A percentile compares a stretch with the other conserved stretches of the same genome.
phyloP scores from a whole-genome alignment of 2,113 vertebrate genomes.

The Saguinus imperator region DNA sequence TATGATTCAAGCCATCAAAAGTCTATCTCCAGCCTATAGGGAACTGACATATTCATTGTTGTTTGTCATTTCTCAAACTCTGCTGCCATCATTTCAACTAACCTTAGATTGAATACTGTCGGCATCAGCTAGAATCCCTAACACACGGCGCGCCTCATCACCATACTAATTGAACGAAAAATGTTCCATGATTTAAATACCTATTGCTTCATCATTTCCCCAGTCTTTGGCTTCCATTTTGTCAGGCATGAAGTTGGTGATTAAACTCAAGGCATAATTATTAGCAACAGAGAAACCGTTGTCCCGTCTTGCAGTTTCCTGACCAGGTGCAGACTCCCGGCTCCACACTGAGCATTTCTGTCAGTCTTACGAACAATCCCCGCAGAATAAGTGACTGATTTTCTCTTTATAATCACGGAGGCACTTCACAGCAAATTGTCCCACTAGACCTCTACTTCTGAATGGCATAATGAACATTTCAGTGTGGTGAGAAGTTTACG shows the following conservation, averaged over 20 bases:
- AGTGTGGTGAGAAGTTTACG: conserved; percentile 75
- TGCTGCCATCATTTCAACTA: conserved; percentile 80
- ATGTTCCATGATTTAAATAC: conserved; percentile 88
- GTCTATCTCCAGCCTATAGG: conserved; percentile 73
- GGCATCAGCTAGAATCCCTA: conserved; percentile 83
- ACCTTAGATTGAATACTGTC: conserved; percentile 83
- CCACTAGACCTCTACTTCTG: conserved; percentile 81
- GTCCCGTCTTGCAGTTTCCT: conserved; percentile 85
- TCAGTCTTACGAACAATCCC: conserved; percentile 84
- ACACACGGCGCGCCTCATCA: conserved; percentile 84
- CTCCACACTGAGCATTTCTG: conserved; percentile 81
- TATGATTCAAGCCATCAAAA: conserved; percentile 77
- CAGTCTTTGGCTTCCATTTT: conserved; percentile 84
- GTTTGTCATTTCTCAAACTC: conserved; percentile 80
- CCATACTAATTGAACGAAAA: conserved; percentile 83
- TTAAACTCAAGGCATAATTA: conserved; percentile 87
- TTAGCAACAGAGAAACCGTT: conserved; percentile 85
- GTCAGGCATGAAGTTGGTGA: conserved; percentile 84
- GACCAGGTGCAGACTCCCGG: conserved; percentile 87
- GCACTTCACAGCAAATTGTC: conserved; percentile 84
- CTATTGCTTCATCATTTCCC: conserved; percentile 86
- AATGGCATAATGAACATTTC: conserved; percentile 83
- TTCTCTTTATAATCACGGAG: conserved; percentile 82
- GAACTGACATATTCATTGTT: conserved; percentile 78
- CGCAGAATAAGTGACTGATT: conserved; percentile 87